These are phyloP conservation scores for Drosophila hydei DNA, from an alignment of 1,140 invertebrate genomes.

Conservation along the genomic window DNA sequence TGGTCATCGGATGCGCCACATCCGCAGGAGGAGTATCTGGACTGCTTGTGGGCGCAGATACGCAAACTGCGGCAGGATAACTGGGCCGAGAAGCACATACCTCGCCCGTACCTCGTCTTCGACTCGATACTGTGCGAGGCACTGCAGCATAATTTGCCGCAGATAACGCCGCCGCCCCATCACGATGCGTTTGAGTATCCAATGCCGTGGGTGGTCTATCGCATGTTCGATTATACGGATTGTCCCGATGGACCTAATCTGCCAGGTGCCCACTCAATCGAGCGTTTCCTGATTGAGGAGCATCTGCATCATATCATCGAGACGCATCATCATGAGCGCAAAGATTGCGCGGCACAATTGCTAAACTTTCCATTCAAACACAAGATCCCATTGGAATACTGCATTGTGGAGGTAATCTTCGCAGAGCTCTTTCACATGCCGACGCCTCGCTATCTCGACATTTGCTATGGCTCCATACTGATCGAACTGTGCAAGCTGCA, in stretches of 20 bases:
- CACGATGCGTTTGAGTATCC: constrained; percentile 95
- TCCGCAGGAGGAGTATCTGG: constrained; percentile 99
- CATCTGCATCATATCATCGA: constrained; percentile 97
- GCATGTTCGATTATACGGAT: constrained; percentile 99
- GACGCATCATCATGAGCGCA: constrained; percentile 94
- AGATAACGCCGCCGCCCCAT: constrained; percentile 94
- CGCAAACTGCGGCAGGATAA: constrained; percentile 95
- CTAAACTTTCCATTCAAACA: constrained; percentile 96
- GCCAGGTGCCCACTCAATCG: constrained; percentile 98
- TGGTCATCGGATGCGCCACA: constrained; percentile 97
- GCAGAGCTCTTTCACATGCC: constrained; percentile 97
- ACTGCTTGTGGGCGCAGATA: constrained; percentile 98
- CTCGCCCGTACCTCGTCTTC: constrained; percentile 97
- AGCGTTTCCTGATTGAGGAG: constrained; percentile 98
- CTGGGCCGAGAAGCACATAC: constrained; percentile 98
- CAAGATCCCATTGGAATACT: constrained; percentile 98
- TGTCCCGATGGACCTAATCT: constrained; percentile 96
- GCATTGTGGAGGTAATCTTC: constrained; percentile 99
- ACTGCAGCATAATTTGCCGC: constrained; percentile 96
- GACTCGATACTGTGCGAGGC: constrained; percentile 97
- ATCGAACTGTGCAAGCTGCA: constrained; percentile 99
- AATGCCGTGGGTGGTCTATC: constrained; percentile 94
- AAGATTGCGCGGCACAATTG: constrained; percentile 97
- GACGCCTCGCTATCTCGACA: constrained; percentile 93
- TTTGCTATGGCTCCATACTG: constrained; percentile 97